Evolutionary conservation across 2,113 vertebrate species (phyloP).

Genomic region (Rana temporaria): DNA sequence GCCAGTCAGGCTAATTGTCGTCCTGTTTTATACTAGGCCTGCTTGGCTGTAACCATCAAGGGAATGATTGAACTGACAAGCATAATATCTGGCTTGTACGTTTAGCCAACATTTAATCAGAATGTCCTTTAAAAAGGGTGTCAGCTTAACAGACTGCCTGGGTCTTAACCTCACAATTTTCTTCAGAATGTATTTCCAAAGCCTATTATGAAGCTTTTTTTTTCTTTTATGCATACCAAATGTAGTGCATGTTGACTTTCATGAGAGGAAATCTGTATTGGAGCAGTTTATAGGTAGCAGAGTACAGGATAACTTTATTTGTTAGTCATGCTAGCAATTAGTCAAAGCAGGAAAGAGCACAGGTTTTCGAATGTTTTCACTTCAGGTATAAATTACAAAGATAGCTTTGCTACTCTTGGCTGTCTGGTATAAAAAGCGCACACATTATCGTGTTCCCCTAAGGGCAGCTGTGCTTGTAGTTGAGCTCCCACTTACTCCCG

Average conservation of each 20-base stretch:
- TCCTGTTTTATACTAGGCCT: conserved; percentile 41
- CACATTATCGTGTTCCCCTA: conserved; percentile 16
- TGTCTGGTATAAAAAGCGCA: conserved; percentile 39
- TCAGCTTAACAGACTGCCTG: conserved; percentile 10
- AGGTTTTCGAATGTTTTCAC: conserved; percentile 26
- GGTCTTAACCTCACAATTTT: conserved; percentile 4
- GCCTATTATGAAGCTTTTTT: conserved; percentile 9
- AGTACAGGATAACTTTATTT: conserved; percentile 12
- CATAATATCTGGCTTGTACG: conserved; percentile 29
- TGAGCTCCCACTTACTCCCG: conserved; percentile 51
- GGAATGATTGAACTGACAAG: conserved; percentile 16
- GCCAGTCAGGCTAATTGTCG: conserved; percentile 56
- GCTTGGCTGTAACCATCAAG: conserved; percentile 26
- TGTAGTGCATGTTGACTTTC: conserved; percentile 22
- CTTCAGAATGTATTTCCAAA: conserved; percentile 10
- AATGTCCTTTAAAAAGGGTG: conserved; percentile 44
- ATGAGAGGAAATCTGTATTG: conserved; percentile 34
- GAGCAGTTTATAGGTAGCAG: conserved; percentile 17
- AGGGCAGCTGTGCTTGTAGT: conserved; percentile 38
- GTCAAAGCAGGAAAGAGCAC: conserved; percentile 45
- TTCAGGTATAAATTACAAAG: conserved; percentile 38
- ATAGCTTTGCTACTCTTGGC: conserved; percentile 54
- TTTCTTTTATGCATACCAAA: neutral
- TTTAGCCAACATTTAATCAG: conserved; percentile 43
- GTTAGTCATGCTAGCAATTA: conserved; percentile 51